Percentiles rank a stretch among this genome's conserved stretches.
Evolutionary conservation across 1,140 invertebrate species (phyloP).

Genomic region (Ditylenchus dipsaci): DNA sequence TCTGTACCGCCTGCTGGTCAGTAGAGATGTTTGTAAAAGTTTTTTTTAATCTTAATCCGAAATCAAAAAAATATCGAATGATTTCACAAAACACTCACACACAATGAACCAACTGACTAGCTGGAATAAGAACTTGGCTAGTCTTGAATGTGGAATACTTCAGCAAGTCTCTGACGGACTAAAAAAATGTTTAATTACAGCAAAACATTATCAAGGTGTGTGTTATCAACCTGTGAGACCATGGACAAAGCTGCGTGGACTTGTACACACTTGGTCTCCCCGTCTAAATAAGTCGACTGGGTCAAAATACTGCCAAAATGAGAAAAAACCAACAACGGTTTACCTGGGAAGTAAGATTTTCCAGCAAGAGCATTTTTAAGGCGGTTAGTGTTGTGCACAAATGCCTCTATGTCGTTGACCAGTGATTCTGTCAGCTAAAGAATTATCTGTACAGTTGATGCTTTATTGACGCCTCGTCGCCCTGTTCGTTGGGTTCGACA

Average conservation of each 20-base stretch:
- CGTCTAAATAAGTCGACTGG: slow-evolving; percentile 26
- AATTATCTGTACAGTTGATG: too few species aligned
- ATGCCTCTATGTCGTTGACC: slow-evolving; percentile 47
- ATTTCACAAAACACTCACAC: slow-evolving; percentile 47
- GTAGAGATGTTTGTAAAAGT: too few species aligned
- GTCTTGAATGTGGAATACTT: slow-evolving; percentile 52
- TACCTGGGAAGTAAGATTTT: slow-evolving; percentile 38
- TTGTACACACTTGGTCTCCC: slow-evolving; percentile 47
- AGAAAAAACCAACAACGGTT: background rate
- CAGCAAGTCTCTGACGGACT: slow-evolving; percentile 48
- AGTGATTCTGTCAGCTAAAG: slow-evolving; percentile 39
- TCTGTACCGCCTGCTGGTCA: too few species aligned
- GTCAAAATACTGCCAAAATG: background rate
- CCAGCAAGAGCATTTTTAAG: slow-evolving; percentile 42
- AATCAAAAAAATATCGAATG: background rate
- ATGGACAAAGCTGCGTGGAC: slow-evolving; percentile 53
- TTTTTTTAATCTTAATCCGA: too few species aligned
- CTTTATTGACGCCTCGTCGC: too few species aligned
- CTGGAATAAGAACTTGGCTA: slow-evolving; percentile 46
- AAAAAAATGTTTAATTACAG: too few species aligned
- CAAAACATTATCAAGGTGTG: too few species aligned
- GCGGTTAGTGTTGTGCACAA: slow-evolving; percentile 48
- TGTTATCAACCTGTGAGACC: slow-evolving; percentile 35
- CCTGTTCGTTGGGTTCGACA: too few species aligned
- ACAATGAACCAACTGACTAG: slow-evolving; percentile 51